Evolutionary conservation across 2,797 vertebrate genomes (phyloP).

Genomic region (Toxotes lorentzi): DNA sequence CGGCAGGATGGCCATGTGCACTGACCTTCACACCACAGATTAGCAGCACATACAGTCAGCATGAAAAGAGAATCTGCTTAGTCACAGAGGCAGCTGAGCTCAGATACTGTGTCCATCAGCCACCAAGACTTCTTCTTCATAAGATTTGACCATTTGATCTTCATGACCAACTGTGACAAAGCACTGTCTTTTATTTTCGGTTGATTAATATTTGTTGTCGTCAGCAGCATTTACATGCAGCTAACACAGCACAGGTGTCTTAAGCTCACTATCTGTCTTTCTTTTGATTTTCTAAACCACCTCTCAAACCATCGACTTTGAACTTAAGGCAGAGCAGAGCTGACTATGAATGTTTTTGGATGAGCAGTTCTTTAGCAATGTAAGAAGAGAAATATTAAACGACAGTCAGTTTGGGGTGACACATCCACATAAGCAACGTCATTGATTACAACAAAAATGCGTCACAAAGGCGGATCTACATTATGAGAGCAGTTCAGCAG

Average conservation of each 20-base stretch:
- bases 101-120: too few species aligned
- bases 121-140: not conserved
- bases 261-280: not conserved
- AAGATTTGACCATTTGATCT: not conserved
- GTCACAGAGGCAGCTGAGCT: slow-evolving; percentile 5
- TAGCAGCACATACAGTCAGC: not conserved
- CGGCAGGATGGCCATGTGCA: not conserved
- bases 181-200: not conserved
- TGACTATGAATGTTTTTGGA: too few species aligned
- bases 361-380: too few species aligned
- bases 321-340: too few species aligned
- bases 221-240: not conserved
- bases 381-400: too few species aligned
- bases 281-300: too few species aligned
- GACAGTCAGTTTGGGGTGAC: too few species aligned
- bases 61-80: not conserved
- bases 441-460: too few species aligned
- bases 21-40: slow-evolving; percentile 23
- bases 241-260: not conserved
- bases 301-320: too few species aligned
- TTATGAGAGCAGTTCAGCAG: too few species aligned
- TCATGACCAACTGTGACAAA: not conserved
- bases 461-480: too few species aligned
- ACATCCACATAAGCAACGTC: too few species aligned
- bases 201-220: not conserved